phyloP scores from a whole-genome alignment of 2,888 invertebrate species.

The Capitulum mitella region DNA sequence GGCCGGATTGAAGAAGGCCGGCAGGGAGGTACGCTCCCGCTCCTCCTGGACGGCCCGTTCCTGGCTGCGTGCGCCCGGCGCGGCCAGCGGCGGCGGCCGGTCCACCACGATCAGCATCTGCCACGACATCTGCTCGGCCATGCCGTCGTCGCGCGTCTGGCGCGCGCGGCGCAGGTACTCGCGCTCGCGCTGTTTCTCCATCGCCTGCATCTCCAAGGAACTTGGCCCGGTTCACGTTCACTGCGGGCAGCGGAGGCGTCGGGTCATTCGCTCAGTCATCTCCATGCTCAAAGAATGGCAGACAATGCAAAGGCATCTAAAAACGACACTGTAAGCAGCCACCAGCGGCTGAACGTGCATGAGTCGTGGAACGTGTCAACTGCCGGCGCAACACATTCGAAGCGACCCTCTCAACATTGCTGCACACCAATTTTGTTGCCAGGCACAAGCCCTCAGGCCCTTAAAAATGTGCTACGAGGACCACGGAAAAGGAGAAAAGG shows the following conservation, averaged over 20 bases:
- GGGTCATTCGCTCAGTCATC: no score
- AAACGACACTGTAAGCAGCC: no score
- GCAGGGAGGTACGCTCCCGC: constrained; percentile 70
- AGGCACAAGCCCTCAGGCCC: no score
- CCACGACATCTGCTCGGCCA: constrained; percentile 77
- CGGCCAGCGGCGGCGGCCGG: constrained; percentile 45
- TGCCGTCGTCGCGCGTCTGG: constrained; percentile 48
- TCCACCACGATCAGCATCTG: constrained; percentile 59
- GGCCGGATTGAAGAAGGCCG: not conserved
- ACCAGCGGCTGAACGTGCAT: no score
- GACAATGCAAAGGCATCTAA: no score
- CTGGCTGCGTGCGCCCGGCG: constrained; percentile 62
- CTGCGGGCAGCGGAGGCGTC: constrained; percentile 37
- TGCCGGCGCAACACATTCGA: no score
- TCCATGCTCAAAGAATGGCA: no score
- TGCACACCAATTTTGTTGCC: no score
- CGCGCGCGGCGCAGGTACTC: constrained; percentile 47
- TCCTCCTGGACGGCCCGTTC: constrained; percentile 82
- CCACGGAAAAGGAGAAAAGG: no score
- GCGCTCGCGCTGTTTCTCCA: constrained; percentile 44
- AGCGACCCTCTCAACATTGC: no score
- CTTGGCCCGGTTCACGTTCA: constrained; percentile 45
- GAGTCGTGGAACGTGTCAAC: no score
- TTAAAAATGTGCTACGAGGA: no score
- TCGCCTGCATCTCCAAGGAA: constrained; percentile 44